Conservation (phyloP, 2,797 vertebrate genomes). For the Aselliscus stoliczkanus region DNA sequence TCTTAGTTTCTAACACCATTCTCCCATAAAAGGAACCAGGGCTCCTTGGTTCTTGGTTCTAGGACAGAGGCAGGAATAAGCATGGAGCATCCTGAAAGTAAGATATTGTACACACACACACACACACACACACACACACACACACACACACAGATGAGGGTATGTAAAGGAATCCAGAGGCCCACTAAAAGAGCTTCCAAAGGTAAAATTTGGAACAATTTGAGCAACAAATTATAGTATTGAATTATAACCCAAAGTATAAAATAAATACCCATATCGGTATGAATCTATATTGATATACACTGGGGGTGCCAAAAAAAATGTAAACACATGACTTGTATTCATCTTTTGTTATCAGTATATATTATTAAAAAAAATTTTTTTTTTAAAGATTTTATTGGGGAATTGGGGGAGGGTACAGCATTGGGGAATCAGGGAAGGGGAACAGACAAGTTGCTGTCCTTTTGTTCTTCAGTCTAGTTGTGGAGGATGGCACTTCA, state of each 20-base stretch:
- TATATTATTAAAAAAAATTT: too few species aligned
- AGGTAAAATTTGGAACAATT: not conserved
- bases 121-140: not conserved
- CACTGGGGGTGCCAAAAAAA: too few species aligned
- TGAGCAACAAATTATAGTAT: not conserved
- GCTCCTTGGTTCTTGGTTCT: not conserved
- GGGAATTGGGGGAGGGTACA: too few species aligned
- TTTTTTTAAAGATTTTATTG: too few species aligned
- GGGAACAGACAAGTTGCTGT: too few species aligned
- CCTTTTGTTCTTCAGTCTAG: too few species aligned
- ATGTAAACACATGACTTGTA: too few species aligned
- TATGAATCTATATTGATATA: not conserved
- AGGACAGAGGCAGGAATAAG: not conserved
- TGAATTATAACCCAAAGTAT: not conserved
- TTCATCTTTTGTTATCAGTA: too few species aligned
- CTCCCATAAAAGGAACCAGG: not conserved
- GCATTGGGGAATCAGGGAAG: too few species aligned
- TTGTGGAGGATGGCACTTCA: too few species aligned
- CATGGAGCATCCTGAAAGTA: not conserved
- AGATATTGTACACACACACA: not conserved
- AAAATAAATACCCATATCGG: not conserved
- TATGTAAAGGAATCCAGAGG: not conserved
- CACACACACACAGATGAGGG: not conserved
- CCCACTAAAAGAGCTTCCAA: not conserved
- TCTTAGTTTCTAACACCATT: not conserved